Evolutionary conservation across 1,140 invertebrate genomes (phyloP).

Genomic region (Zaprionus ornatus): DNA sequence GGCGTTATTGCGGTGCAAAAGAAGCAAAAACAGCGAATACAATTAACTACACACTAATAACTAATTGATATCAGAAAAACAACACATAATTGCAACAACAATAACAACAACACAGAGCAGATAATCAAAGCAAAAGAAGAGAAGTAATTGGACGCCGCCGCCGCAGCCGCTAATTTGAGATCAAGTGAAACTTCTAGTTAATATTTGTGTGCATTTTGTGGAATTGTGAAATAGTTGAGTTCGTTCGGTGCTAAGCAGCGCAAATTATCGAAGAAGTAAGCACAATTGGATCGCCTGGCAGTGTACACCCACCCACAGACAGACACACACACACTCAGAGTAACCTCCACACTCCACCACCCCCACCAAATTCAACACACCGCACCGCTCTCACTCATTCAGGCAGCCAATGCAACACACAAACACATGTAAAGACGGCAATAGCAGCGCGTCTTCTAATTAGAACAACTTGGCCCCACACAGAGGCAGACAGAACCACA

Average conservation of each 20-base stretch:
- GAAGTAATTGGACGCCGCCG: not conserved
- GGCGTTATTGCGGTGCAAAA: constrained; percentile 23
- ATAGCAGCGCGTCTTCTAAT: constrained; percentile 40
- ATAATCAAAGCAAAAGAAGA: constrained; percentile 1
- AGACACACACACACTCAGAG: constrained; percentile 31
- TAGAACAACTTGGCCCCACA: constrained; percentile 34
- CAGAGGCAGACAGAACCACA: not conserved
- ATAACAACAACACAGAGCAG: constrained; percentile 9
- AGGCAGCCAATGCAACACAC: not conserved
- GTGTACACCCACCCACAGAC: constrained; percentile 14
- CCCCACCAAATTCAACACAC: constrained; percentile 4
- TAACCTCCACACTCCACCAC: not conserved
- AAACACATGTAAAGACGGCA: constrained; percentile 26
- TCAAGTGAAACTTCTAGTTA: constrained; percentile 43
- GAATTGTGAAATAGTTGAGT: constrained; percentile 48
- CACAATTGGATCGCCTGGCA: constrained; percentile 29
- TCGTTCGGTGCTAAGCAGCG: constrained; percentile 14
- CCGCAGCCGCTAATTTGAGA: constrained; percentile 14
- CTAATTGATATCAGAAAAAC: not conserved
- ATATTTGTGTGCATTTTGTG: constrained; percentile 37
- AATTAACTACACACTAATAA: not conserved
- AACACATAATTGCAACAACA: constrained; percentile 4
- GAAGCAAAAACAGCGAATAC: not conserved
- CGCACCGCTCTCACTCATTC: not conserved
- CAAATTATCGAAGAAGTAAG: constrained; percentile 55